A percentile compares a stretch with the other conserved stretches of the same genome.
These are phyloP conservation scores for Leptopilina syphax DNA, from an alignment of 2,888 invertebrate genomes.

Conservation along the genomic window DNA sequence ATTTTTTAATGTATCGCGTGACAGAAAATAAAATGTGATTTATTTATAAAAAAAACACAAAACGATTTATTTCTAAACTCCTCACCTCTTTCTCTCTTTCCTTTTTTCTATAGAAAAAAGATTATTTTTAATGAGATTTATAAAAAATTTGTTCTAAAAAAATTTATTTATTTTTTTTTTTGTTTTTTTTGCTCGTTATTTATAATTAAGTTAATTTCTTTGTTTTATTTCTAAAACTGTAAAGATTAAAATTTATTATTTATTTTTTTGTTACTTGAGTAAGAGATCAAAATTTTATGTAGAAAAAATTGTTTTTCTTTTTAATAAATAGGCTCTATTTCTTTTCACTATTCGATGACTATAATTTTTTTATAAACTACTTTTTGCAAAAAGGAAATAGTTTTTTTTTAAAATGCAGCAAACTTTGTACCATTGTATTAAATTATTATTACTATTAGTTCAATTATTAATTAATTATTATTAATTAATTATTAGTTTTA, in stretches of 20 bases:
- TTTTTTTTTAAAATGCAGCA: slow-evolving; percentile 5
- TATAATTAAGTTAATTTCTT: neutral
- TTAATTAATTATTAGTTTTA: too few species aligned
- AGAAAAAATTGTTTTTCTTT: too few species aligned
- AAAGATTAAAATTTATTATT: too few species aligned
- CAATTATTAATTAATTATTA: too few species aligned
- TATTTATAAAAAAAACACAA: neutral
- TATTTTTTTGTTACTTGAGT: neutral
- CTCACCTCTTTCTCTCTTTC: neutral
- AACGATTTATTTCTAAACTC: too few species aligned
- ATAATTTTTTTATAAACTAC: slow-evolving; percentile 40
- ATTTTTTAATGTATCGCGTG: slow-evolving; percentile 2
- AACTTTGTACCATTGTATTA: slow-evolving; percentile 29
- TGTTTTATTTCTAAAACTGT: too few species aligned
- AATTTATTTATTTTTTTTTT: too few species aligned
- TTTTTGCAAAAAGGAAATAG: slow-evolving; percentile 24
- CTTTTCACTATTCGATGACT: slow-evolving; percentile 42
- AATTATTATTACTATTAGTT: too few species aligned
- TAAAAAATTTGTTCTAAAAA: too few species aligned
- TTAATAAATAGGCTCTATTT: slow-evolving; percentile 19
- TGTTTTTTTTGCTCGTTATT: neutral
- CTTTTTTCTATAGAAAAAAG: neutral
- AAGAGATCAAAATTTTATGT: neutral
- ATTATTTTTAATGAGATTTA: neutral
- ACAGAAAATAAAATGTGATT: slow-evolving; percentile 6